Base-by-base conservation (phyloP, 2,797 vertebrate genomes). In the Hippopotamyrus pictus region DNA sequence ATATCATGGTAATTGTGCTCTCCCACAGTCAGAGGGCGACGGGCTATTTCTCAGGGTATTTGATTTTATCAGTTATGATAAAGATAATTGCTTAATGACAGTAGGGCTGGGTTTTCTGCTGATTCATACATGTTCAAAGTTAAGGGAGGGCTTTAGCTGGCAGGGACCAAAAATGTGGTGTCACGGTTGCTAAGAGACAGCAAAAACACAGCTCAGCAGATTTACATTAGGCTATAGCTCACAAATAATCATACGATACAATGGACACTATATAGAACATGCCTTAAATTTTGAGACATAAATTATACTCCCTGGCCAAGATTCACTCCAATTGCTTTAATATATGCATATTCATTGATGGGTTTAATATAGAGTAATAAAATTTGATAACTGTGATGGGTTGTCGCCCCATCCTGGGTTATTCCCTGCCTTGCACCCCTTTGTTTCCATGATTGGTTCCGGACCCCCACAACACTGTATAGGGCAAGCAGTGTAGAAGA, bases 61-160 rank as follows among this genome's bases (percentile, higher is more conserved):
- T 48, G 46, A 22, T 84, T 84, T 85, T 85, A 29, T 85, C 44
- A 85, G 17, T n/a, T 79, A 85, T 85, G 83, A 51, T 51, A 85
- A 51, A 25, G 83, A 51, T 79, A 79, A 79, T 79, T 79, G 73
- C 73, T 37, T 79, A 79, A 79, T 79, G 73, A n/a, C 73, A 46
- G 41, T 79, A 79, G 14, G 73, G 73, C 73, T 37, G 41, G 37
- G 73, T n/a, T 79, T 79, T 79, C 14, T 46, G 41, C 73, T 46
- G 73, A 79, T 46, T 79, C 73, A 79, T 44, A 46, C 46, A 19
- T 79, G 37, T 19, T 79, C 6, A n/a, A 46, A 46, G 29, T 17
- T 76, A 37, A 33, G 14, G 69, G 33, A 37, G 37, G 7, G 37
- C 17, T 46, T 79, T 46, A 44, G 41, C 37, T 37, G 29, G 22